Conservation (phyloP, 2,888 invertebrate genomes). For the Rugalucina vietnamica region DNA sequence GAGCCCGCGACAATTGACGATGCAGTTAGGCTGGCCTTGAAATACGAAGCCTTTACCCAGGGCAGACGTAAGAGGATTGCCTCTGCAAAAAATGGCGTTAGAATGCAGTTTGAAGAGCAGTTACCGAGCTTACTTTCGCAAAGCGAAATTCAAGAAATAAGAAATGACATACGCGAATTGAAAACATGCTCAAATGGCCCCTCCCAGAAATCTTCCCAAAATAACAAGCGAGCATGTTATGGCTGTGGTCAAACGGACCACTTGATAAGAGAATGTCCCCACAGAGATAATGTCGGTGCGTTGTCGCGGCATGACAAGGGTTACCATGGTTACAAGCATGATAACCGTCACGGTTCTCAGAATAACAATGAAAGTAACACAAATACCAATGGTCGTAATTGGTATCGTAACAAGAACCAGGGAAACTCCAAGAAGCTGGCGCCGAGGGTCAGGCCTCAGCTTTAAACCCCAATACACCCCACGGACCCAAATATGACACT, state of each 20-base stretch:
- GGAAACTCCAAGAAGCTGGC: slow-evolving; percentile 8
- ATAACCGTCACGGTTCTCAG: neutral
- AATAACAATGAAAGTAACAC: neutral
- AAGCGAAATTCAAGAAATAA: neutral
- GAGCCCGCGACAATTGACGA: neutral
- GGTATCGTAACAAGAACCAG: neutral
- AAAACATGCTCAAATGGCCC: neutral
- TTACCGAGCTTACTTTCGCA: neutral
- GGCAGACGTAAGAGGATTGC: neutral
- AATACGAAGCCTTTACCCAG: neutral
- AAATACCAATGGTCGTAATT: neutral
- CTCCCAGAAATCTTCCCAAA: neutral
- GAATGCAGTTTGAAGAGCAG: neutral
- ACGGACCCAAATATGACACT: neutral
- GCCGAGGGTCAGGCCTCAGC: slow-evolving; percentile 21
- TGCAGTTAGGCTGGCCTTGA: neutral
- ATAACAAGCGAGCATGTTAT: neutral
- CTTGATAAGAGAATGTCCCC: neutral
- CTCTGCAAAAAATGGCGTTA: neutral
- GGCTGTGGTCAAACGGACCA: neutral
- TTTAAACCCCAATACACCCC: too few relatives aligned
- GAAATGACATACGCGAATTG: neutral
- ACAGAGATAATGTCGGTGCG: neutral
- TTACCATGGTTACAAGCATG: neutral
- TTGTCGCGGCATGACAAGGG: too few relatives aligned